Percentiles rank a stretch among this genome's conserved stretches.
phyloP scores from a whole-genome alignment of 2,113 vertebrate species.

The Uropsilus gracilis region DNA sequence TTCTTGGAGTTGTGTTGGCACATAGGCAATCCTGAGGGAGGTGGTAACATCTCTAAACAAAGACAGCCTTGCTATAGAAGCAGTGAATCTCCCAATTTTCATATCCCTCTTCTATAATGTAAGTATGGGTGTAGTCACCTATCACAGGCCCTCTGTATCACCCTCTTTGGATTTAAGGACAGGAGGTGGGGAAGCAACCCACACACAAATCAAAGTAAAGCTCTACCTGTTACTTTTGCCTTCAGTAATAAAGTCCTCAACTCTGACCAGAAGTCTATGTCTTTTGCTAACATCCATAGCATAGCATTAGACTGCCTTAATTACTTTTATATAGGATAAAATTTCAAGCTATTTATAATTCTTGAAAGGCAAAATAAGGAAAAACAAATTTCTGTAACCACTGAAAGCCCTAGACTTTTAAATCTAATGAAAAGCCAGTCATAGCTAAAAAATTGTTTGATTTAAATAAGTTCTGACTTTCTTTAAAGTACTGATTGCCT shows the following conservation, averaged over 20 bases:
- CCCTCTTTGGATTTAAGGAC: background rate
- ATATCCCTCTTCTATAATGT: no score
- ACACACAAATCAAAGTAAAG: background rate
- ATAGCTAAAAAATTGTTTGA: background rate
- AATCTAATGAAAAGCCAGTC: background rate
- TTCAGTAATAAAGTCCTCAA: background rate
- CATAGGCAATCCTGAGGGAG: background rate
- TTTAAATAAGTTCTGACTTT: background rate
- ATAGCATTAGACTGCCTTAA: background rate
- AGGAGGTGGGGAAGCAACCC: background rate
- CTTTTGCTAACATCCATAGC: background rate
- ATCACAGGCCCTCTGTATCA: background rate
- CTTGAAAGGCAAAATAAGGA: background rate
- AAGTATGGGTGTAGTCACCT: no score
- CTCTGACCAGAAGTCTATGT: background rate
- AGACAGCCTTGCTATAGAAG: background rate
- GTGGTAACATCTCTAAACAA: background rate
- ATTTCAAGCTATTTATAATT: background rate
- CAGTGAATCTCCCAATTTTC: background rate
- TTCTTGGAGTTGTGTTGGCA: background rate
- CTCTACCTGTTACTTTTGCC: background rate
- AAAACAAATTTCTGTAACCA: background rate
- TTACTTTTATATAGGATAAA: background rate
- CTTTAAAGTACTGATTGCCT: background rate
- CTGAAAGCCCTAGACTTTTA: constrained; percentile 3